These are phyloP conservation scores for Bombyx huttoni DNA, from an alignment of 2,888 invertebrate species.

Conservation along the genomic window DNA sequence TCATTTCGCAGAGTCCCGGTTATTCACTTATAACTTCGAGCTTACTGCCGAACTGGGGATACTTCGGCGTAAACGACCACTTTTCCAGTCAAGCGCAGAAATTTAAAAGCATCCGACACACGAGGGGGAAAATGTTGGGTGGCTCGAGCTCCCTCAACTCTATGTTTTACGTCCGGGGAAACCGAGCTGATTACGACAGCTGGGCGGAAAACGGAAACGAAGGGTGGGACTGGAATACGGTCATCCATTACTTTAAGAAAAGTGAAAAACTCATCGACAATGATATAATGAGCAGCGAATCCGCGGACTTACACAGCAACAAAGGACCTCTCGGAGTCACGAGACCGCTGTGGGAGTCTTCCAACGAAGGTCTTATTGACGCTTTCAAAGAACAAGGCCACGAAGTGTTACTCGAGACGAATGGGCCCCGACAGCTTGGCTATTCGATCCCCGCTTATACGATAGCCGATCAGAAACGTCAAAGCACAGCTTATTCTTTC, in stretches of 20 bases:
- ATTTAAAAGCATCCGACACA: conserved; percentile 33
- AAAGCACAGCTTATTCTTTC: conserved; percentile 25
- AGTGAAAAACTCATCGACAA: conserved; percentile 23
- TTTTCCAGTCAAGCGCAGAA: conserved; percentile 28
- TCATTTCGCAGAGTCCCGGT: conserved; percentile 31
- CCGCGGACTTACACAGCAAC: conserved; percentile 27
- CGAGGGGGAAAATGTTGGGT: conserved; percentile 77
- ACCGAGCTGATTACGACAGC: conserved; percentile 72
- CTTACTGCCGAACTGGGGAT: conserved; percentile 29
- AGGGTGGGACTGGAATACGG: conserved; percentile 34
- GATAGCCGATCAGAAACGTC: conserved; percentile 20
- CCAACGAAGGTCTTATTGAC: conserved; percentile 36
- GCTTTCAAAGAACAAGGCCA: conserved; percentile 30
- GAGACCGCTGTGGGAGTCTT: conserved; percentile 29
- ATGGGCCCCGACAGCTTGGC: conserved; percentile 25
- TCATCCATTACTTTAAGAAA: conserved; percentile 32
- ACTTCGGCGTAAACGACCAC: conserved; percentile 26
- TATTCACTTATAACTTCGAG: conserved; percentile 22
- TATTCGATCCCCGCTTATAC: conserved; percentile 22
- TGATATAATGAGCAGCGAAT: conserved; percentile 22
- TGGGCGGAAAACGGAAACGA: conserved; percentile 70
- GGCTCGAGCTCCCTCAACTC: conserved; percentile 77
- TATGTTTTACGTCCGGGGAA: conserved; percentile 77
- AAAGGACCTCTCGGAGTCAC: conserved; percentile 29
- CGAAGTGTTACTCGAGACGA: conserved; percentile 21